Evolutionary conservation across 2,888 invertebrate genomes (phyloP).

Genomic region (Acanthopleura granulata): DNA sequence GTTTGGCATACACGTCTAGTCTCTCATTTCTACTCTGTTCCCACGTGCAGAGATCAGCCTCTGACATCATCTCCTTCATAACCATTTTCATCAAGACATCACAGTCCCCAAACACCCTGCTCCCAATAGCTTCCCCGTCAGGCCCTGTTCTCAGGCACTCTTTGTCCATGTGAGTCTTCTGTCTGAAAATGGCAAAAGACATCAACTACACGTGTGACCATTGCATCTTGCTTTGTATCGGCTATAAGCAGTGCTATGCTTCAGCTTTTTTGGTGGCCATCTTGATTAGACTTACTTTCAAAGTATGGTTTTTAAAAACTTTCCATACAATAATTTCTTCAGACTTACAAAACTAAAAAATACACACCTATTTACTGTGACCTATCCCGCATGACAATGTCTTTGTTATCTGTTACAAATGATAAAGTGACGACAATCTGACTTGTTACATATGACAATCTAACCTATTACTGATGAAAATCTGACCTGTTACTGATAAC

Average conservation of each 20-base stretch:
- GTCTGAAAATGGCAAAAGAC: constrained; percentile 37
- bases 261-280: no score
- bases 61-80: constrained; percentile 32
- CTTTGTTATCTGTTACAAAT: no score
- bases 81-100: constrained; percentile 50
- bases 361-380: no score
- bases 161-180: constrained; percentile 47
- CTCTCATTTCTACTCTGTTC: neutral
- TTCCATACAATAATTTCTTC: no score
- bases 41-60: neutral
- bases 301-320: no score
- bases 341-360: no score
- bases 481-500: no score
- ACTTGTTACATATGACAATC: no score
- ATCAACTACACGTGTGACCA: neutral
- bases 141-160: constrained; percentile 26
- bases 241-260: neutral
- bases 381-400: no score
- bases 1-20: neutral
- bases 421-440: constrained; percentile 54
- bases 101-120: constrained; percentile 58
- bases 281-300: no score
- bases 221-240: neutral
- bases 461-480: no score
- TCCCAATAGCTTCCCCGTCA: constrained; percentile 32